Conservation (phyloP, 2,113 vertebrate genomes). For the Alouatta palliata region DNA sequence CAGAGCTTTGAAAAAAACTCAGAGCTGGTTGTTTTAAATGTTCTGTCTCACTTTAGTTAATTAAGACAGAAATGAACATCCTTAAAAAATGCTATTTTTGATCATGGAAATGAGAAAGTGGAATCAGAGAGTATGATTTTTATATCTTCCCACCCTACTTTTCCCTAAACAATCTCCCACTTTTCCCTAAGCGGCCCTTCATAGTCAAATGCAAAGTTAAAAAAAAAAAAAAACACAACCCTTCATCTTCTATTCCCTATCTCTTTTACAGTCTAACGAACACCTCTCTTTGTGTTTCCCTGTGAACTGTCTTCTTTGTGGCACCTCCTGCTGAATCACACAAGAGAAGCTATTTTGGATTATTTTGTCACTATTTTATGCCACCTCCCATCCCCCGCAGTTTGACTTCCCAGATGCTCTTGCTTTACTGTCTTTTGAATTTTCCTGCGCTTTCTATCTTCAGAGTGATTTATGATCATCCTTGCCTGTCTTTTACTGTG, state of each 20-base stretch:
- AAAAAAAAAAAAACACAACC: neutral
- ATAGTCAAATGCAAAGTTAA: neutral
- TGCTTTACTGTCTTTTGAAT: conserved; percentile 4
- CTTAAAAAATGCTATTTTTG: neutral
- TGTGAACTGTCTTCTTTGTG: conserved; percentile 26
- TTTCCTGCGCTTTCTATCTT: conserved; percentile 18
- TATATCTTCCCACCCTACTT: neutral
- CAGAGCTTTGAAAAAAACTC: neutral
- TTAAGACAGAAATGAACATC: conserved; percentile 36
- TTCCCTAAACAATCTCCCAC: neutral
- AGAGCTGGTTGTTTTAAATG: neutral
- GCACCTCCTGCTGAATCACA: conserved; percentile 58
- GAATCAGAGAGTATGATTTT: neutral
- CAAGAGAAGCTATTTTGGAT: conserved; percentile 59
- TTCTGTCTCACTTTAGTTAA: neutral
- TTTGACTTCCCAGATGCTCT: conserved; percentile 51
- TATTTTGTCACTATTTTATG: conserved; percentile 37
- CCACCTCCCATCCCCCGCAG: neutral
- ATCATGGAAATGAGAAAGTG: conserved; percentile 45
- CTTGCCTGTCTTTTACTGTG: conserved; percentile 18
- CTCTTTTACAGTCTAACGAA: conserved; percentile 21
- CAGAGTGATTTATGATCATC: conserved; percentile 29
- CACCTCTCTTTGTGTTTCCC: conserved; percentile 45
- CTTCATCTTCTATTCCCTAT: conserved; percentile 13
- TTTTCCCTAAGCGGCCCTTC: conserved; percentile 11